phyloP scores from a whole-genome alignment of 2,888 invertebrate genomes.

The Trichopoda pennipes region DNA sequence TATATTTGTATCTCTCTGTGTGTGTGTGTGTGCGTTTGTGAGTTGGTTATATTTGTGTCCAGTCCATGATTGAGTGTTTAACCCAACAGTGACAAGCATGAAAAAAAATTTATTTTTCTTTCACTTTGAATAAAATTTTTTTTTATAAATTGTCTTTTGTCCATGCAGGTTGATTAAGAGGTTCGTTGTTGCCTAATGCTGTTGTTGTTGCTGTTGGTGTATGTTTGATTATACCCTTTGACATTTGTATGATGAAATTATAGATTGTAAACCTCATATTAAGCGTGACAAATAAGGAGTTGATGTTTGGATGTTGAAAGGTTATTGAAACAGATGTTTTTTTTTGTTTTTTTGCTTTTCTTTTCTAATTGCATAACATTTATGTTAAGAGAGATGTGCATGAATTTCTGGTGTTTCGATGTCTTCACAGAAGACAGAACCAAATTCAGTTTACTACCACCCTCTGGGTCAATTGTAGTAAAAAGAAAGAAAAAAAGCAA shows the following conservation, averaged over 20 bases:
- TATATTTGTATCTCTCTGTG: background rate
- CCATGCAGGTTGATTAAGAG: background rate
- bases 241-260: no score
- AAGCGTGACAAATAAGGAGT: background rate
- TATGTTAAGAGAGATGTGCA: background rate
- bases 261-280: background rate
- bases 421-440: no score
- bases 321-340: background rate
- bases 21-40: background rate
- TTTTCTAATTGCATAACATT: background rate
- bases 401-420: no score
- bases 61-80: constrained; percentile 19
- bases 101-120: constrained; percentile 1
- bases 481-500: no score
- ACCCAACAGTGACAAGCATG: constrained; percentile 29
- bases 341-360: background rate
- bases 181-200: no score
- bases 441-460: no score
- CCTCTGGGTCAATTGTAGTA: no score
- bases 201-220: background rate
- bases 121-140: no score
- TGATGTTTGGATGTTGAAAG: background rate
- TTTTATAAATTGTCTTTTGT: background rate
- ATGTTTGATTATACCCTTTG: background rate
- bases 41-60: no score